Percentiles rank a stretch among this genome's conserved stretches.
Conservation (phyloP, 1,140 invertebrate genomes). For the Lasioglossum albipes region DNA sequence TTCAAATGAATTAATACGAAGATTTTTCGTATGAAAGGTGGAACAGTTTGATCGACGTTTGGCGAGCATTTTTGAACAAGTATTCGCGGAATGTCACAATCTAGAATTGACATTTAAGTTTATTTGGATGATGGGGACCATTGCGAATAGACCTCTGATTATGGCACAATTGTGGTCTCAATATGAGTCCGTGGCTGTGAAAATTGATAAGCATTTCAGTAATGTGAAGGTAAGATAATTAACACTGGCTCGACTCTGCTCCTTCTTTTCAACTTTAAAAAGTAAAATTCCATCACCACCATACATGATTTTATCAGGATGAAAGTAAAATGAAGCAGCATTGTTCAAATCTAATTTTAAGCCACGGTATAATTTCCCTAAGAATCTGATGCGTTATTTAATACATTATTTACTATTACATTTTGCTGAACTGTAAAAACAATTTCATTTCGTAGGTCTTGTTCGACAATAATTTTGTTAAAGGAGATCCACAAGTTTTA, state of each 20-base stretch:
- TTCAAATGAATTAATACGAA: no score
- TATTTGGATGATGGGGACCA: slow-evolving; percentile 86
- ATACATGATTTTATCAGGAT: no score
- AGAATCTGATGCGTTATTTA: no score
- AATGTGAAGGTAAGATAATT: slow-evolving; percentile 79
- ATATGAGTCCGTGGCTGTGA: slow-evolving; percentile 81
- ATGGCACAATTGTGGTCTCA: slow-evolving; percentile 84
- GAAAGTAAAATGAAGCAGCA: no score
- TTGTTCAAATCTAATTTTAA: no score
- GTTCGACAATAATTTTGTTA: slow-evolving; percentile 66
- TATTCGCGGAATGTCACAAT: slow-evolving; percentile 88
- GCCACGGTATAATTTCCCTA: no score
- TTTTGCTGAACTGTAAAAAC: no score
- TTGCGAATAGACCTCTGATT: slow-evolving; percentile 87
- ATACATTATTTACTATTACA: no score
- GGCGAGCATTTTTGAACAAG: slow-evolving; percentile 87
- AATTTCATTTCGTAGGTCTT: slow-evolving; percentile 65
- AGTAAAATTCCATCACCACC: no score
- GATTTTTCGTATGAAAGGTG: slow-evolving; percentile 68
- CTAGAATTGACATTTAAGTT: slow-evolving; percentile 85
- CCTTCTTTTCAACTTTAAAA: no score
- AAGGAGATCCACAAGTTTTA: slow-evolving; percentile 76
- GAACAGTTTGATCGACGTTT: slow-evolving; percentile 87
- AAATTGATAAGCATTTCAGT: slow-evolving; percentile 85
- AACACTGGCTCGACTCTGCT: no score